phyloP scores from a whole-genome alignment of 2,113 vertebrate species.

The Columba livia region DNA sequence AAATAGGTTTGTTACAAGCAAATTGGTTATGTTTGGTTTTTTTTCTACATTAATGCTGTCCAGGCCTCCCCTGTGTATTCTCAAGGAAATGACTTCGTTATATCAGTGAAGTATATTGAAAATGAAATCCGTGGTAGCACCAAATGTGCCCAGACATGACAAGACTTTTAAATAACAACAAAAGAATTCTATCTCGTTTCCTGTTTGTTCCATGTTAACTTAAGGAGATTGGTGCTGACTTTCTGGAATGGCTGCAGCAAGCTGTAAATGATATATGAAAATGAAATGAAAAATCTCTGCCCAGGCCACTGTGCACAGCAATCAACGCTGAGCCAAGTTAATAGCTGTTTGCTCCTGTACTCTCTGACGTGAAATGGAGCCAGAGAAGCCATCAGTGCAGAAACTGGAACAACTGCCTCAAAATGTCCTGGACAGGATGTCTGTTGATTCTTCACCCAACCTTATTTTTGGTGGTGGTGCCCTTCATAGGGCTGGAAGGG shows the following conservation, averaged over 20 bases:
- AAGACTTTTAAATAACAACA: slow-evolving; percentile 66
- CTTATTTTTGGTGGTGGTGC: neutral
- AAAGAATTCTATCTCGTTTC: slow-evolving; percentile 60
- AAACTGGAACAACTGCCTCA: neutral
- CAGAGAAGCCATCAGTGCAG: neutral
- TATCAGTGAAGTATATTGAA: slow-evolving; percentile 58
- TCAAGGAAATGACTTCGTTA: slow-evolving; percentile 52
- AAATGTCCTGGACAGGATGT: neutral
- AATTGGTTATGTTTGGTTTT: slow-evolving; percentile 32
- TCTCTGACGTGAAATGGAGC: neutral
- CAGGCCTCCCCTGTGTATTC: slow-evolving; percentile 42
- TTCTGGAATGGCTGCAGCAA: slow-evolving; percentile 57
- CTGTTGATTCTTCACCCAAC: neutral
- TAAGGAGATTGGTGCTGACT: slow-evolving; percentile 55
- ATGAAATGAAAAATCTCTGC: slow-evolving; percentile 64
- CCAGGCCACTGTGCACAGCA: slow-evolving; percentile 26
- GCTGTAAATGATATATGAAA: slow-evolving; percentile 67
- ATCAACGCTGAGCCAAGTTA: slow-evolving; percentile 18
- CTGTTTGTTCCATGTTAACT: slow-evolving; percentile 63
- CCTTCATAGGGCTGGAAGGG: neutral
- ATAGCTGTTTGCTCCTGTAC: slow-evolving; percentile 38
- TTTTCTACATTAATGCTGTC: slow-evolving; percentile 34
- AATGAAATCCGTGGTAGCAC: slow-evolving; percentile 60
- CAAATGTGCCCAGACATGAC: slow-evolving; percentile 61
- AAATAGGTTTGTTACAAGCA: slow-evolving; percentile 45